Percentiles rank a stretch among this genome's conserved stretches.
phyloP scores from a whole-genome alignment of 2,888 invertebrate species.

The Limenitis camilla region DNA sequence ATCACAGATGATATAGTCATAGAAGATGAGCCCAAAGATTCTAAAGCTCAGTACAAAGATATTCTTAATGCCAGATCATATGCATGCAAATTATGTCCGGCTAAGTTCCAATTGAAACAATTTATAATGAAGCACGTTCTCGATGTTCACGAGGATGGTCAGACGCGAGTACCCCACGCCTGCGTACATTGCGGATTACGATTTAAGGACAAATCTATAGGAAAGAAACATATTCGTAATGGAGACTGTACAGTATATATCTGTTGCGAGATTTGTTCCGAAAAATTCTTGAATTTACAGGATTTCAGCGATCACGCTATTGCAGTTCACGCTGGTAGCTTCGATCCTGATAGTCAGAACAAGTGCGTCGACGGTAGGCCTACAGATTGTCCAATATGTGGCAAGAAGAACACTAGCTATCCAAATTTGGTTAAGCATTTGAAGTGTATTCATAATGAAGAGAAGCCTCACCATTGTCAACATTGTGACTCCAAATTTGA shows the following conservation, averaged over 20 bases:
- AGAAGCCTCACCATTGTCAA: conserved; percentile 72
- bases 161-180: conserved; percentile 52
- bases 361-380: conserved; percentile 65
- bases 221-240: conserved; percentile 67
- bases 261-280: conserved; percentile 66
- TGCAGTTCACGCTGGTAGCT: conserved; percentile 59
- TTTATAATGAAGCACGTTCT: conserved; percentile 70
- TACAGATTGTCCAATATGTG: conserved; percentile 72
- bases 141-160: conserved; percentile 68
- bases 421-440: conserved; percentile 75
- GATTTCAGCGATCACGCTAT: conserved; percentile 69
- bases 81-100: conserved; percentile 66
- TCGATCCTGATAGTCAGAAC: conserved; percentile 57
- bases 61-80: conserved; percentile 69
- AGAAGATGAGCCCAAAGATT: conserved; percentile 55
- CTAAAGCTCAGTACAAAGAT: conserved; percentile 64
- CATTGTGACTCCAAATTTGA: conserved; percentile 75
- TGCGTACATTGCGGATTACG: conserved; percentile 64
- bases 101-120: conserved; percentile 69
- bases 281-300: conserved; percentile 59
- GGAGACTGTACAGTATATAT: conserved; percentile 76
- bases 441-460: conserved; percentile 64
- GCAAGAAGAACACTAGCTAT: conserved; percentile 71
- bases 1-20: conserved; percentile 66
- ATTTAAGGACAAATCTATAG: conserved; percentile 61